Conservation (phyloP, 2,113 vertebrate genomes). For the Gallinago jamesoni region DNA sequence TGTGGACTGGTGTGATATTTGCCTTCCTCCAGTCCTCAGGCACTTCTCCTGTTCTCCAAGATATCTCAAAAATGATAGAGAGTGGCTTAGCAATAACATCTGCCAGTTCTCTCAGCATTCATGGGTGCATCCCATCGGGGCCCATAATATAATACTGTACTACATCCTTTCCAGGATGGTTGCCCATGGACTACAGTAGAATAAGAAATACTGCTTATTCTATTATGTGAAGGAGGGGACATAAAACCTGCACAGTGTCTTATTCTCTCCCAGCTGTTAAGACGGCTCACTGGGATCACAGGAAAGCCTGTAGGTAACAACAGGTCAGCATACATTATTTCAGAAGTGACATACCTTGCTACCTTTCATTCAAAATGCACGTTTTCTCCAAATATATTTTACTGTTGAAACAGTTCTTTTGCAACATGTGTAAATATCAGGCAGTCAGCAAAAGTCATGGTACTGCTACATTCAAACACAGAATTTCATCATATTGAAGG, state of each 20-base stretch:
- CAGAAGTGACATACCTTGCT: not conserved
- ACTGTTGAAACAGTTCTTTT: not conserved
- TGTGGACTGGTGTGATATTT: too few species aligned
- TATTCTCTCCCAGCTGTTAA: not conserved
- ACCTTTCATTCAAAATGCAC: not conserved
- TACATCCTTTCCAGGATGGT: not conserved
- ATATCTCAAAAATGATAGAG: too few species aligned
- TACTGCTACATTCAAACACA: not conserved
- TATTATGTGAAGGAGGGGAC: not conserved
- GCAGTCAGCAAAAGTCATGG: not conserved
- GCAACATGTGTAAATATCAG: accelerated
- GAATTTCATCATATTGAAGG: not conserved
- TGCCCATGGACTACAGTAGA: not conserved
- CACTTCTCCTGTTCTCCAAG: too few species aligned
- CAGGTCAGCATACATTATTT: not conserved
- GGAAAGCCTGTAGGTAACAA: not conserved
- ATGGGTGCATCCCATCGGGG: too few species aligned
- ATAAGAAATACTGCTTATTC: not conserved
- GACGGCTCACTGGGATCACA: not conserved
- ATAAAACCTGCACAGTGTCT: not conserved
- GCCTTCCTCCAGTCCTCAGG: too few species aligned
- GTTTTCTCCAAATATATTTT: not conserved
- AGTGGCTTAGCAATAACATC: too few species aligned
- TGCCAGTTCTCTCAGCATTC: too few species aligned
- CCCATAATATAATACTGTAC: not conserved